A percentile compares a stretch with the other conserved stretches of the same genome.
phyloP scores from a whole-genome alignment of 2,888 invertebrate species.

The Pammene fasciana region DNA sequence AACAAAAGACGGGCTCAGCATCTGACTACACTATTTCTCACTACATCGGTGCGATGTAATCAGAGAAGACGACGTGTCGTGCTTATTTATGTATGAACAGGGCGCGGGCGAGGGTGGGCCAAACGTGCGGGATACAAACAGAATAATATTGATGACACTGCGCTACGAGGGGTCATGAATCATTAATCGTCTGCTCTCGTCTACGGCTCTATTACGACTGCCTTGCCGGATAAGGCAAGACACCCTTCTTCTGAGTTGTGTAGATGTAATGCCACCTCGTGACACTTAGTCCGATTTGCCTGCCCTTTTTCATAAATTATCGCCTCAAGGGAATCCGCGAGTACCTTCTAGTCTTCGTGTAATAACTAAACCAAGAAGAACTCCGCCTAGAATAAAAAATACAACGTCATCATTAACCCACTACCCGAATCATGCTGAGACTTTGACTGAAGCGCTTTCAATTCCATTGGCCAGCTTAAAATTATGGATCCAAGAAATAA shows the following conservation, averaged over 20 bases:
- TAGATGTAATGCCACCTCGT: slow-evolving; percentile 60
- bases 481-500: slow-evolving; percentile 63
- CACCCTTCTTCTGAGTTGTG: slow-evolving; percentile 61
- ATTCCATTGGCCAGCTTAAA: slow-evolving; percentile 49
- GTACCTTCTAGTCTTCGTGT: not conserved
- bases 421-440: slow-evolving; percentile 11
- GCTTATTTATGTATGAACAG: slow-evolving; percentile 83
- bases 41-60: slow-evolving; percentile 83
- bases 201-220: slow-evolving; percentile 83
- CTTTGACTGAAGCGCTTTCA: slow-evolving; percentile 31
- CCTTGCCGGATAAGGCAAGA: slow-evolving; percentile 79
- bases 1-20: slow-evolving; percentile 81
- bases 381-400: not conserved
- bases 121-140: slow-evolving; percentile 81
- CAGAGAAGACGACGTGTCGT: slow-evolving; percentile 84
- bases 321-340: not conserved
- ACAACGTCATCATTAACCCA: slow-evolving; percentile 3
- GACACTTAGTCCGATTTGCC: slow-evolving; percentile 53
- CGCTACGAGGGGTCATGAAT: slow-evolving; percentile 83
- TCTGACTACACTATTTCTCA: slow-evolving; percentile 82
- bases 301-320: slow-evolving; percentile 54
- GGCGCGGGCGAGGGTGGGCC: slow-evolving; percentile 81
- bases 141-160: slow-evolving; percentile 84
- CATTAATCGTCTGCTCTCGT: slow-evolving; percentile 82
- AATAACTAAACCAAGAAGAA: not conserved